Evolutionary conservation across 1,140 invertebrate species (phyloP).

Genomic region (Gonatopus flavifemur): DNA sequence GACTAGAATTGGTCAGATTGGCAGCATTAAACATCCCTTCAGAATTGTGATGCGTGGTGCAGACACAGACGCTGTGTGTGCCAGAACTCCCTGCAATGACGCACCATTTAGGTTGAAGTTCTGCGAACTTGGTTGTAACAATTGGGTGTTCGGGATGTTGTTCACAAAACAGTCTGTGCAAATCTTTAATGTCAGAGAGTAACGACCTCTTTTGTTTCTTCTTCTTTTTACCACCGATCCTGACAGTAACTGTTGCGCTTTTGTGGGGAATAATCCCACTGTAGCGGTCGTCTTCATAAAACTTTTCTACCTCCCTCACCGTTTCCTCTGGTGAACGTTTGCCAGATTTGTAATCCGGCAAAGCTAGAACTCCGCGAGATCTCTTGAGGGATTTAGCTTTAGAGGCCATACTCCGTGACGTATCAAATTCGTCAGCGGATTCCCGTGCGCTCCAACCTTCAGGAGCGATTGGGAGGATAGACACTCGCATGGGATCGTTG

Average conservation of each 20-base stretch:
- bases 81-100: conserved; percentile 3
- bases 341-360: too few species aligned
- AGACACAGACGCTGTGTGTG: conserved; percentile 12
- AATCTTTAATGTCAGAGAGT: not conserved
- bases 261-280: not conserved
- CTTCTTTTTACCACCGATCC: not conserved
- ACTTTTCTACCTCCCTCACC: too few species aligned
- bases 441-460: too few species aligned
- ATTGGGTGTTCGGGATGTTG: conserved; percentile 1
- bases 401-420: too few species aligned
- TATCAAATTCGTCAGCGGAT: too few species aligned
- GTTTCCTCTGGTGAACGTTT: too few species aligned
- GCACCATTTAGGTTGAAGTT: conserved; percentile 7
- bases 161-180: not conserved
- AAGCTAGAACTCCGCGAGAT: too few species aligned
- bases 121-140: conserved; percentile 13
- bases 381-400: too few species aligned
- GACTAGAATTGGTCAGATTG: not conserved
- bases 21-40: conserved; percentile 11
- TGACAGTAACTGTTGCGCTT: conserved; percentile 1
- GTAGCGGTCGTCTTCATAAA: too few species aligned
- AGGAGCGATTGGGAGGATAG: too few species aligned
- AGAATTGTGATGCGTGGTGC: conserved; percentile 11
- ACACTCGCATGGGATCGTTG: too few species aligned
- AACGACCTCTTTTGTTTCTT: conserved; percentile 2